Percentiles rank a stretch among this genome's conserved stretches.
Conservation (phyloP, 2,797 vertebrate species). For the Pangasius mekongensis region DNA sequence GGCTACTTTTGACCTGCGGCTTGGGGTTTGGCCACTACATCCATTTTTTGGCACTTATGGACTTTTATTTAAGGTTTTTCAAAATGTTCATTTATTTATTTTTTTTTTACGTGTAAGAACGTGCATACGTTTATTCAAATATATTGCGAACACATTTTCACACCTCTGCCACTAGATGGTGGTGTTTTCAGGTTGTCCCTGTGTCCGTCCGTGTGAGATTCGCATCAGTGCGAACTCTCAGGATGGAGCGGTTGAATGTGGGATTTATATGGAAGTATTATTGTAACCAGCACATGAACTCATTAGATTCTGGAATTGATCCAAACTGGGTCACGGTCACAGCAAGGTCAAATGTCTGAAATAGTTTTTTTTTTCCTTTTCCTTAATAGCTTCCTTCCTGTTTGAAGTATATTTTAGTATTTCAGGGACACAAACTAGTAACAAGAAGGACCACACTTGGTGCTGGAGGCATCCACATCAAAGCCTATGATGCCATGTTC, state of each 20-base stretch:
- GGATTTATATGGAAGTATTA: not conserved
- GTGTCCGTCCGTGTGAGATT: not conserved
- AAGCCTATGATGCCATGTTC: no score
- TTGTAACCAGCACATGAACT: not conserved
- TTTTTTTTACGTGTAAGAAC: not conserved
- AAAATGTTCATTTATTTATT: not conserved
- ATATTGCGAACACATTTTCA: not conserved
- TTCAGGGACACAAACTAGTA: not conserved
- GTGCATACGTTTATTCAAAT: not conserved
- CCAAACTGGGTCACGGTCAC: not conserved
- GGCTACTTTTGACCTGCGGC: not conserved
- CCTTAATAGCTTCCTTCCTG: not conserved
- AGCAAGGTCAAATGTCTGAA: not conserved
- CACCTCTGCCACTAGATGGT: not conserved
- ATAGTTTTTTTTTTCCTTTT: not conserved
- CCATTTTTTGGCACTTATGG: not conserved
- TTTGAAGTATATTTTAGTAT: not conserved
- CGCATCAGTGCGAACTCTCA: not conserved
- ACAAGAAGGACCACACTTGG: not conserved
- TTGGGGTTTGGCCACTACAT: not conserved
- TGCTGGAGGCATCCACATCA: not conserved
- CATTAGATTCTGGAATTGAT: not conserved
- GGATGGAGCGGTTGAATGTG: not conserved
- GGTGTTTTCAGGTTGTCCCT: not conserved
- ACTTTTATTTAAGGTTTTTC: not conserved